Evolutionary conservation across 2,113 vertebrate genomes (phyloP), one percentile per base, ranked within the genome.

Genomic region (Pygoscelis adeliae): DNA sequence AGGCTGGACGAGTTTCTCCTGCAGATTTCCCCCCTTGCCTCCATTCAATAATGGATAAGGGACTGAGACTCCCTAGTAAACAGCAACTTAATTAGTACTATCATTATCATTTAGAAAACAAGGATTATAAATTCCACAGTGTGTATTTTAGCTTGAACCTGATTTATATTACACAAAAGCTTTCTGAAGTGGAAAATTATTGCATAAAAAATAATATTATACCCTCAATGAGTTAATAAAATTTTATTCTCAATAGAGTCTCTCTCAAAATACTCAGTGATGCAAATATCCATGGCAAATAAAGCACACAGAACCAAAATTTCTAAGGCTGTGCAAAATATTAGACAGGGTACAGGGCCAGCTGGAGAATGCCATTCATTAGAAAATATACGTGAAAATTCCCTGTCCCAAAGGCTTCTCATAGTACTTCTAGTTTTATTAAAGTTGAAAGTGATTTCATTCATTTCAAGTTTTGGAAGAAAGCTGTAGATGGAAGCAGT

Each of bases 381-480:
- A 90, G 72, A 93, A 95, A 76, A 95, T 59, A 50, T 1, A 69
- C 5, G 2, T 89, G 55, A 95, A 94, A 74, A 52, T 89, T 87
- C 55, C 65, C 52, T 52, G 25, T 84, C 94, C 80, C 80, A 92
- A 82, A 96, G 90, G 89, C 52, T 91, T 95, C 85, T 44, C 53
- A 52, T 40, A 84, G 52, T 56, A 82, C 80, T 92, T 95, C 55
- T 78, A 73, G 84, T 95, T 93, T 95, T 95, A 95, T 81, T 83
- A 34, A 83, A 81, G 50, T 81, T 89, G 71, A 93, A 89, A 90
- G 69, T 25, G 4, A 86, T 91, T 92, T 92, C 58, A 86, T 97
- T 96, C 89, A 87, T 78, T 70, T 83, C 52, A 87, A 87, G 34
- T 89, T 95, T 95, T 86, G 80, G 79, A 94, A 89, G 59, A 95